These are phyloP conservation scores for Brachyptera putata DNA, from an alignment of 2,888 invertebrate genomes.

Conservation along the genomic window DNA sequence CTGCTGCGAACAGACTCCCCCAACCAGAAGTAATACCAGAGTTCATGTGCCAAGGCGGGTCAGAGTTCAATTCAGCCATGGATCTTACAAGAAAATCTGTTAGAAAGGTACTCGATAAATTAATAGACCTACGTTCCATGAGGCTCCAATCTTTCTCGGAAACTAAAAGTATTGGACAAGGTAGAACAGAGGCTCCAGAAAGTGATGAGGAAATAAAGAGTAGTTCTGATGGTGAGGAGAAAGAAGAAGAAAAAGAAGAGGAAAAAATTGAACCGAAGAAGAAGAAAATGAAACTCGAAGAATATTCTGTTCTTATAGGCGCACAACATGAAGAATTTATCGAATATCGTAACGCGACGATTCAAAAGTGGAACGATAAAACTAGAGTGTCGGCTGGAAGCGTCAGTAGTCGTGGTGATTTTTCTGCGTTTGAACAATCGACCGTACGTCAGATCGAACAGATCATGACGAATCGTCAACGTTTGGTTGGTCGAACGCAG, in stretches of 20 bases:
- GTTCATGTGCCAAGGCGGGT: constrained; percentile 45
- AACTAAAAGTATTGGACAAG: constrained; percentile 52
- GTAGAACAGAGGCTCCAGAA: constrained; percentile 44
- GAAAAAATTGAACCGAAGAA: constrained; percentile 33
- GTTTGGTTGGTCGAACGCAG: constrained; percentile 75
- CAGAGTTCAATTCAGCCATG: constrained; percentile 52
- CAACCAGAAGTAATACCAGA: constrained; percentile 52
- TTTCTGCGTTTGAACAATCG: constrained; percentile 54
- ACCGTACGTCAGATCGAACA: constrained; percentile 77
- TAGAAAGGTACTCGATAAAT: constrained; percentile 54
- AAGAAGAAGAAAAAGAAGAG: constrained; percentile 26
- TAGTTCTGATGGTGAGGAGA: constrained; percentile 36
- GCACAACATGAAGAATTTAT: constrained; percentile 57
- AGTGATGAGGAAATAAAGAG: constrained; percentile 38
- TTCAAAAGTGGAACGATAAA: constrained; percentile 95
- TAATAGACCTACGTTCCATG: constrained; percentile 44
- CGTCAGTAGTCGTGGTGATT: constrained; percentile 54
- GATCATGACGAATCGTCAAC: constrained; percentile 69
- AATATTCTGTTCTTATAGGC: constrained; percentile 56
- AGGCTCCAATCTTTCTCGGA: constrained; percentile 51
- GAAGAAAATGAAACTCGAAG: constrained; percentile 50
- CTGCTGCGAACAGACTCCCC: constrained; percentile 75
- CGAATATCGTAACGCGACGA: constrained; percentile 69
- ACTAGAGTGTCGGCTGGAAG: constrained; percentile 67
- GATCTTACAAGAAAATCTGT: constrained; percentile 54